phyloP scores from a whole-genome alignment of 1,140 invertebrate genomes.

The Caenorhabditis inopinata region DNA sequence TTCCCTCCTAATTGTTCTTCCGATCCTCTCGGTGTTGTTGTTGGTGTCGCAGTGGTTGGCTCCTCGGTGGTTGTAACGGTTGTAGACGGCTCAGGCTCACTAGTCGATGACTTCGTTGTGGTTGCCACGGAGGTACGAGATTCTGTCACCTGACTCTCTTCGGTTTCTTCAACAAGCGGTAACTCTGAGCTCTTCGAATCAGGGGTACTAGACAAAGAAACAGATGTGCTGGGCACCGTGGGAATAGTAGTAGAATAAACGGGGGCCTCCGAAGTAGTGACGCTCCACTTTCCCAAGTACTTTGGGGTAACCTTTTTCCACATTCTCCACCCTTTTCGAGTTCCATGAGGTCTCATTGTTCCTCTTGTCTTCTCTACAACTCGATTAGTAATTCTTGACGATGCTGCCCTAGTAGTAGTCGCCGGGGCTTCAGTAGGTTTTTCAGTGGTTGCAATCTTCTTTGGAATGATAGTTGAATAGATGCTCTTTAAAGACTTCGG shows the following conservation, averaged over 20 bases:
- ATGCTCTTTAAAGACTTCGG: constrained; percentile 40
- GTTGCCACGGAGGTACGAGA: neutral
- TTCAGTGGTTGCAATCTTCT: neutral
- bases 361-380: neutral
- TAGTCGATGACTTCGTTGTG: neutral
- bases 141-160: neutral
- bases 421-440: neutral
- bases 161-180: neutral
- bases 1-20: neutral
- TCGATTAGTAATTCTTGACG: neutral
- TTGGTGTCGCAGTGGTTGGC: neutral
- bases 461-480: constrained; percentile 41
- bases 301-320: constrained; percentile 39
- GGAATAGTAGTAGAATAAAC: constrained; percentile 26
- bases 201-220: neutral
- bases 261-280: constrained; percentile 20
- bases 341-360: constrained; percentile 9
- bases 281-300: neutral
- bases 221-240: neutral
- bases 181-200: neutral
- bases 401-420: neutral
- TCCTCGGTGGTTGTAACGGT: neutral
- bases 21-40: constrained; percentile 14
- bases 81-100: neutral
- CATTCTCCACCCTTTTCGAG: neutral